These are phyloP conservation scores for Epiperipatus broadwayi DNA, from an alignment of 2,888 invertebrate species.

Conservation along the genomic window DNA sequence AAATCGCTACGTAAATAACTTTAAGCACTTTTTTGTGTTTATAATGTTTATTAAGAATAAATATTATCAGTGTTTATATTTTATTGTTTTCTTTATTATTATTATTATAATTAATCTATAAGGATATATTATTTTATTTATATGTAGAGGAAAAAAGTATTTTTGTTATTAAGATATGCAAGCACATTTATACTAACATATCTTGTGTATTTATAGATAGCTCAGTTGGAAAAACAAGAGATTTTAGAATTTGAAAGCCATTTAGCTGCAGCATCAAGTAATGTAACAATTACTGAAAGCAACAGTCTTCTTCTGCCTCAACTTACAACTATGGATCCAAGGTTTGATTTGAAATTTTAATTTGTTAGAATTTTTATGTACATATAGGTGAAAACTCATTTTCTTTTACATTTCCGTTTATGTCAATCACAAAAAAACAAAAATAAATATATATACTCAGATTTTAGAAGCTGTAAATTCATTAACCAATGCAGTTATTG, in stretches of 20 bases:
- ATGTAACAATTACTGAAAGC: slow-evolving; percentile 70
- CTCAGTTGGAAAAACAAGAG: slow-evolving; percentile 49
- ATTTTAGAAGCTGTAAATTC: too few species aligned
- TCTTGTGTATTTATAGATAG: slow-evolving; percentile 41
- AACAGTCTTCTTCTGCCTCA: slow-evolving; percentile 60
- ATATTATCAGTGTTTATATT: too few species aligned
- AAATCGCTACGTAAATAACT: too few species aligned
- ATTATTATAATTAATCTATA: background rate
- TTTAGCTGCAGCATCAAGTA: slow-evolving; percentile 59
- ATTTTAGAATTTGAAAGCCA: slow-evolving; percentile 76
- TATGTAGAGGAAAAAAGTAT: too few species aligned
- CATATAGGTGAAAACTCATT: background rate
- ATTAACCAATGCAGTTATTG: too few species aligned
- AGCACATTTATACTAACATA: too few species aligned
- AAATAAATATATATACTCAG: background rate
- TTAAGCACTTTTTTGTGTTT: too few species aligned
- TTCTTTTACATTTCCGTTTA: slow-evolving; percentile 3
- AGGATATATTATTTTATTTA: background rate
- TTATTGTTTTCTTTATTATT: background rate
- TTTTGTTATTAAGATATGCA: too few species aligned
- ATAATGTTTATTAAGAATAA: too few species aligned
- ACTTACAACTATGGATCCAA: slow-evolving; percentile 64
- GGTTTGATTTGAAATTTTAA: slow-evolving; percentile 18
- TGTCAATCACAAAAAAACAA: background rate
- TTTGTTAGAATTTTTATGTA: background rate